Evolutionary conservation across 92 coral and sea anemone genomes (phyloP).

Genomic region (Palythoa heliodiscus): DNA sequence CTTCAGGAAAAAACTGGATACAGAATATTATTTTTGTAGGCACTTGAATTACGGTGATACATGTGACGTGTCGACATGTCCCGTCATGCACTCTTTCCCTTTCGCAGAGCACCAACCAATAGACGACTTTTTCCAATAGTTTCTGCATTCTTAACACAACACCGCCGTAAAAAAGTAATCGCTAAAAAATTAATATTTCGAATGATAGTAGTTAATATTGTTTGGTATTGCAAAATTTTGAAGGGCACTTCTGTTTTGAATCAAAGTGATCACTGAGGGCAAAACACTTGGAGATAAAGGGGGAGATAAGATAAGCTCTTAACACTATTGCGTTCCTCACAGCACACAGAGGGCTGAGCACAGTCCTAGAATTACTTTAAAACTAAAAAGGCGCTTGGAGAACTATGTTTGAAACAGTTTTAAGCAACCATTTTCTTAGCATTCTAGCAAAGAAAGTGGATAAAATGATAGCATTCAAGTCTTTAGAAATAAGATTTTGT

Average conservation of each 20-base stretch:
- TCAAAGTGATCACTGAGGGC: too few species aligned
- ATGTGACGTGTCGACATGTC: too few species aligned
- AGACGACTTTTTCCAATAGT: not conserved
- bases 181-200: too few species aligned
- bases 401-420: too few species aligned
- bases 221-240: too few species aligned
- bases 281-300: constrained; percentile 14
- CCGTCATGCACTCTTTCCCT: not conserved
- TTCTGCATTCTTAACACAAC: too few species aligned
- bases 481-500: not conserved
- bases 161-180: not conserved
- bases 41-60: not conserved
- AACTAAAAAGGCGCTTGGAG: not conserved
- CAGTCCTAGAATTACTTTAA: not conserved
- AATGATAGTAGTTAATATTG: too few species aligned
- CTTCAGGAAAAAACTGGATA: not conserved
- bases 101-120: too few species aligned
- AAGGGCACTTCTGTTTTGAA: too few species aligned
- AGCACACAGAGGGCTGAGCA: not conserved
- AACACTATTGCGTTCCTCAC: too few species aligned
- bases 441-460: too few species aligned
- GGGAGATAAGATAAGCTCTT: not conserved
- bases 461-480: constrained; percentile 1
- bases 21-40: not conserved
- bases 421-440: too few species aligned